These are phyloP conservation scores for Poeciliopsis turneri DNA, from an alignment of 2,797 vertebrate genomes.

Conservation along the genomic window DNA sequence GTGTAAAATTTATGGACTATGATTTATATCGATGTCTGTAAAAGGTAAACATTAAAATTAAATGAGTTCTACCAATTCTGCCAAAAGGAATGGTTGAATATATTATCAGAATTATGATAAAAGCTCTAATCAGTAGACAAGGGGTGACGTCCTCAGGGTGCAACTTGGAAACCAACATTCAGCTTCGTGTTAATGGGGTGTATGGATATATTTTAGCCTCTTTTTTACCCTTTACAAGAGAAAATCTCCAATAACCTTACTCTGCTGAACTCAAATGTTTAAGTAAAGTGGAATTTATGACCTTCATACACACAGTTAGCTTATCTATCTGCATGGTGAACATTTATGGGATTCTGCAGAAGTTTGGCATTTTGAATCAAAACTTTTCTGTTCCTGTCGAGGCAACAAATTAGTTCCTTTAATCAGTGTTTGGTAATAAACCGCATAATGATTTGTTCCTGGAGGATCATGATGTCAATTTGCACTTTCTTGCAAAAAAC, in stretches of 20 bases:
- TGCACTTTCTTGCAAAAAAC: background rate
- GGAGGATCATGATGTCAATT: background rate
- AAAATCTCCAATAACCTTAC: background rate
- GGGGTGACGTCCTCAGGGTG: background rate
- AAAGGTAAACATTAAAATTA: too few relatives aligned
- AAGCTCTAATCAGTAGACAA: background rate
- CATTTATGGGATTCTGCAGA: background rate
- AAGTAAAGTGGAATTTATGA: background rate
- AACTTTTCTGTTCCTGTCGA: background rate
- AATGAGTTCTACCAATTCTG: too few relatives aligned
- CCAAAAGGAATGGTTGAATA: too few relatives aligned
- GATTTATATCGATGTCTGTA: too few relatives aligned
- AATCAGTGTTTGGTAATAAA: conserved; percentile 2
- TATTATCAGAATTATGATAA: background rate
- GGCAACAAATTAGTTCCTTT: background rate
- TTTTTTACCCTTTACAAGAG: background rate
- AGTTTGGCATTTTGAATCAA: background rate
- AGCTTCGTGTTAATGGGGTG: background rate
- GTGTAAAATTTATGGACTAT: too few relatives aligned
- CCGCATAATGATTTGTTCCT: background rate
- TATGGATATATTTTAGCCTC: background rate
- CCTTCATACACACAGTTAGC: background rate
- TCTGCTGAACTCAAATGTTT: background rate
- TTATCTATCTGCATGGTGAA: background rate
- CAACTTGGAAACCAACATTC: background rate